Conservation (phyloP, 2,888 invertebrate species). For the Nycteola revayana region DNA sequence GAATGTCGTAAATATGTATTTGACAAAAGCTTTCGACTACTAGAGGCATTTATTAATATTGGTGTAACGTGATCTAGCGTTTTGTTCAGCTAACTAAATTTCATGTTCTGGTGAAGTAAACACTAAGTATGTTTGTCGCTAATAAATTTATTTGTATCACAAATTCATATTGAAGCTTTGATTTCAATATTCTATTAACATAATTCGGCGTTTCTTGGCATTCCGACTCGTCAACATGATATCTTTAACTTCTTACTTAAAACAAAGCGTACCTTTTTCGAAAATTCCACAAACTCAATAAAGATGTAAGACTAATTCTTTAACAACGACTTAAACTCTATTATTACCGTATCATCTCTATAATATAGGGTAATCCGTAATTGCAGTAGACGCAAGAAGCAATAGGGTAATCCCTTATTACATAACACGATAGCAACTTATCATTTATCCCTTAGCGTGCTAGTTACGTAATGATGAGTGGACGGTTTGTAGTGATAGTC, state of each 20-base stretch:
- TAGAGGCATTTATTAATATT: neutral
- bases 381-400: constrained; percentile 11
- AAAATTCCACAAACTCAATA: neutral
- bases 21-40: constrained; percentile 3
- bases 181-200: too few relatives aligned
- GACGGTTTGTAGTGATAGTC: too few relatives aligned
- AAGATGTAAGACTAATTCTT: neutral
- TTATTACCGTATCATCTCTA: constrained; percentile 18
- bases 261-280: too few relatives aligned
- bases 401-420: constrained; percentile 31
- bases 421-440: constrained; percentile 10
- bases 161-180: too few relatives aligned
- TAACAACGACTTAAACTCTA: constrained; percentile 5
- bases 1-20: constrained; percentile 18
- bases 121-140: too few relatives aligned
- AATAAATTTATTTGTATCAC: too few relatives aligned
- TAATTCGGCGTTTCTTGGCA: too few relatives aligned
- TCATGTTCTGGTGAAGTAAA: too few relatives aligned
- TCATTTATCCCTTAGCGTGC: constrained; percentile 22
- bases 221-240: too few relatives aligned
- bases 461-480: constrained; percentile 15
- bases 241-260: too few relatives aligned
- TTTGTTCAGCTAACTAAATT: too few relatives aligned
- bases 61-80: too few relatives aligned
- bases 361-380: constrained; percentile 30